Conservation (phyloP, 2,113 vertebrate genomes). For the Clarias macrocephalus region DNA sequence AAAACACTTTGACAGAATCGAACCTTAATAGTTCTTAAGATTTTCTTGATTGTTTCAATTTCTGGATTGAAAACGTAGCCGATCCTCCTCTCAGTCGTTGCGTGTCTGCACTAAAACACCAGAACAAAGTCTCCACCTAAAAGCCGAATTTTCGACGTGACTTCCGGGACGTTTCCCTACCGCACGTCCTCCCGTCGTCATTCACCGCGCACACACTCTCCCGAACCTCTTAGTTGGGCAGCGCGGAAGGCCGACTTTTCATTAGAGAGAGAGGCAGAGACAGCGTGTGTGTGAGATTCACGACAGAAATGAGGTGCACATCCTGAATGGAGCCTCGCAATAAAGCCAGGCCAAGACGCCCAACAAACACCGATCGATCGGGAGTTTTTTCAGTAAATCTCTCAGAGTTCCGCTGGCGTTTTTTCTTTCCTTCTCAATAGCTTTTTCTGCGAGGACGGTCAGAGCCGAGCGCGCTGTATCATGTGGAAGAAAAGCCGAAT, state of each 20-base stretch:
- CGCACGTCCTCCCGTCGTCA: not conserved
- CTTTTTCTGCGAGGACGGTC: slow-evolving; percentile 30
- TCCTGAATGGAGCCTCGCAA: slow-evolving; percentile 23
- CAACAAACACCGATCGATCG: slow-evolving; percentile 43
- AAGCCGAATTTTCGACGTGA: too few species aligned
- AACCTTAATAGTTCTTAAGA: too few species aligned
- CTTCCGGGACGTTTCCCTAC: too few species aligned
- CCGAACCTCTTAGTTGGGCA: not conserved
- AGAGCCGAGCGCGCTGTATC: not conserved
- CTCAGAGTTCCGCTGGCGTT: not conserved
- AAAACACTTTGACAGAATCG: too few species aligned
- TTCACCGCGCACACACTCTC: not conserved
- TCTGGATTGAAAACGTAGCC: too few species aligned
- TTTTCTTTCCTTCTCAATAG: slow-evolving; percentile 38
- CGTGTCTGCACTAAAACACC: too few species aligned
- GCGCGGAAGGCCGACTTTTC: slow-evolving; percentile 37
- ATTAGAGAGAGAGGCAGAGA: slow-evolving; percentile 18
- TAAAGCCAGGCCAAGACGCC: not conserved
- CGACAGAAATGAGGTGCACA: not conserved
- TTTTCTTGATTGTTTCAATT: too few species aligned
- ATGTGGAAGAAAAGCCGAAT: slow-evolving; percentile 28
- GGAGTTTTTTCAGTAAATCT: slow-evolving; percentile 35
- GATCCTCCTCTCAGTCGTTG: too few species aligned
- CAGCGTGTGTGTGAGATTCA: slow-evolving; percentile 25
- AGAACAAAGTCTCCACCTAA: too few species aligned